phyloP scores from a whole-genome alignment of 2,797 vertebrate species.

The Aldrovandia affinis region DNA sequence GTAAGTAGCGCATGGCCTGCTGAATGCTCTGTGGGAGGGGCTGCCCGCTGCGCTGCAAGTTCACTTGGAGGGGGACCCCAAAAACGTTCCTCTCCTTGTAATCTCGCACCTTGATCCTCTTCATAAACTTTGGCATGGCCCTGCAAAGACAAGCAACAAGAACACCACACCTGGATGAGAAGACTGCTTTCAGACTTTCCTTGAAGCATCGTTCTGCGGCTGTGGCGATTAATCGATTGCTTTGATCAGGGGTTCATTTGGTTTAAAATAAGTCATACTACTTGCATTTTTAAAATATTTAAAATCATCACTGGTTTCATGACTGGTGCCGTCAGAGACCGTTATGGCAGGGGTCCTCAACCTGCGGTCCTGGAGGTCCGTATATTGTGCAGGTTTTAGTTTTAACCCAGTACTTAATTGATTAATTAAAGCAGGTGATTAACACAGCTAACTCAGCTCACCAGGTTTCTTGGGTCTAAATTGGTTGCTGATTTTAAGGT shows the following conservation, averaged over 20 bases:
- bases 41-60: slow-evolving; percentile 91
- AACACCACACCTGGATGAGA: background rate
- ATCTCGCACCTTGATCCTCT: slow-evolving; percentile 95
- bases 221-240: background rate
- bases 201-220: background rate
- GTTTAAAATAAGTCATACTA: too few species aligned
- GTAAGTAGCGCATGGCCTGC: slow-evolving; percentile 95
- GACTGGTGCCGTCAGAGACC: too few species aligned
- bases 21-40: slow-evolving; percentile 96
- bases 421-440: background rate
- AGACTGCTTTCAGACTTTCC: background rate
- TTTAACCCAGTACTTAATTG: background rate
- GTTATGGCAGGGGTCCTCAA: background rate
- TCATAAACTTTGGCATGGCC: slow-evolving; percentile 99
- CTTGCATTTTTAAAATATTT: too few species aligned
- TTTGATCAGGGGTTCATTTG: background rate
- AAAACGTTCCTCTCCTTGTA: slow-evolving; percentile 95
- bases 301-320: too few species aligned
- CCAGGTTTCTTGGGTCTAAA: background rate
- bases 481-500: background rate
- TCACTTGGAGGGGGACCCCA: slow-evolving; percentile 89
- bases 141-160: slow-evolving; percentile 67
- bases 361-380: background rate
- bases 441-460: background rate
- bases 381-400: background rate